Conservation (phyloP, 1,140 invertebrate species). For the Batillaria attramentaria region DNA sequence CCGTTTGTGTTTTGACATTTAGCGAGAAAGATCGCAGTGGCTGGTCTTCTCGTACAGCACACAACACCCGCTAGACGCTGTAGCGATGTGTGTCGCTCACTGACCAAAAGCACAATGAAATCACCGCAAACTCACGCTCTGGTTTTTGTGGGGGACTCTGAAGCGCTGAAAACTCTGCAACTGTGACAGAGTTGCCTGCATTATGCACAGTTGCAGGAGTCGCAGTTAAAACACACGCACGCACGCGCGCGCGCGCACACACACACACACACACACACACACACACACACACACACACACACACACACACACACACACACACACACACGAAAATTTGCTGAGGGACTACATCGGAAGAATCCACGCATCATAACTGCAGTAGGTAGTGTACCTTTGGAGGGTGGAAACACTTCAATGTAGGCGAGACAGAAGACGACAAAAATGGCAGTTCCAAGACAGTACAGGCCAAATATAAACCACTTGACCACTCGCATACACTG, state of each 20-base stretch:
- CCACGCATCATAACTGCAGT: not conserved
- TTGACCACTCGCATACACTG: not conserved
- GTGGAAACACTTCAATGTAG: not conserved
- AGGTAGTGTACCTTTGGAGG: not conserved
- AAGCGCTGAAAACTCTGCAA: too few relatives aligned
- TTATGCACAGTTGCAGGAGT: too few relatives aligned
- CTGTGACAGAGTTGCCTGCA: too few relatives aligned
- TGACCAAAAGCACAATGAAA: too few relatives aligned
- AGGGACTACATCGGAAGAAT: too few relatives aligned
- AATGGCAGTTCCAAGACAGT: not conserved
- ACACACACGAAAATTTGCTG: not conserved
- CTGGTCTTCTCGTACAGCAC: too few relatives aligned
- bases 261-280: constrained; percentile 1
- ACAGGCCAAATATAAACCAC: not conserved
- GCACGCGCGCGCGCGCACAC: not conserved
- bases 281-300: constrained; percentile 6
- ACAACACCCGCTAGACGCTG: too few relatives aligned
- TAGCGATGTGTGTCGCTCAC: too few relatives aligned
- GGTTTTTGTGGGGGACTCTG: too few relatives aligned
- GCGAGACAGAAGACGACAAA: not conserved
- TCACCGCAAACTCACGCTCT: too few relatives aligned
- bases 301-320: not conserved
- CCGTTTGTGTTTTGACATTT: too few relatives aligned
- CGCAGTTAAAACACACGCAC: not conserved
- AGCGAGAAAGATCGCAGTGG: too few relatives aligned